phyloP scores from a whole-genome alignment of 2,888 invertebrate species.

The Papilio gigon region DNA sequence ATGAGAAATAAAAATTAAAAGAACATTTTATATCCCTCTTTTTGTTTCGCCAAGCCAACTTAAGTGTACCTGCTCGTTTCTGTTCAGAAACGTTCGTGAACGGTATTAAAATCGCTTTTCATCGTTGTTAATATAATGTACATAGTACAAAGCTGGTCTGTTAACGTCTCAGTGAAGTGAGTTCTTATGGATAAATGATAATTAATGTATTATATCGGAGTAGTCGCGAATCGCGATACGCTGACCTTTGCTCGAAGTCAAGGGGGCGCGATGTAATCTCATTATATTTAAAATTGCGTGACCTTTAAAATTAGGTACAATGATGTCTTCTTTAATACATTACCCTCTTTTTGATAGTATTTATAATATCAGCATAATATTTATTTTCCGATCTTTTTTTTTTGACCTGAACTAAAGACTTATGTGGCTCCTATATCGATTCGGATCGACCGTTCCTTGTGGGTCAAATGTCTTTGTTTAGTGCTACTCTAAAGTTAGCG shows the following conservation, averaged over 20 bases:
- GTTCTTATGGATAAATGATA: slow-evolving; percentile 16
- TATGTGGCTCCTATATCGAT: too few relatives aligned
- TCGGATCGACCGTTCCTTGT: too few relatives aligned
- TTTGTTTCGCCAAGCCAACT: slow-evolving; percentile 32
- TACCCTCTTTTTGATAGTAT: too few relatives aligned
- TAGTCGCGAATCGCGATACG: slow-evolving; percentile 1
- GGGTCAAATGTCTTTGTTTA: too few relatives aligned
- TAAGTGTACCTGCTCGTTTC: slow-evolving; percentile 41
- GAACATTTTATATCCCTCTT: slow-evolving; percentile 6
- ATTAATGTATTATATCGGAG: slow-evolving; percentile 26
- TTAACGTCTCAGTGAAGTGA: slow-evolving; percentile 41
- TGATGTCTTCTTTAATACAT: not conserved
- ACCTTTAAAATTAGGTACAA: slow-evolving; percentile 7
- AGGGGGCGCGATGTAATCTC: slow-evolving; percentile 22
- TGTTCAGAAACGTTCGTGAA: slow-evolving; percentile 40
- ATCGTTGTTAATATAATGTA: slow-evolving; percentile 41
- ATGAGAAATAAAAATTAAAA: not conserved
- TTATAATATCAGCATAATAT: too few relatives aligned
- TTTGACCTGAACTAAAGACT: too few relatives aligned
- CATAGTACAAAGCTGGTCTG: slow-evolving; percentile 35
- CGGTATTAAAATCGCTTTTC: slow-evolving; percentile 42
- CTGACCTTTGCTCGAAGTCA: slow-evolving; percentile 19
- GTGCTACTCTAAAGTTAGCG: too few relatives aligned
- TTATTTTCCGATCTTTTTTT: too few relatives aligned
- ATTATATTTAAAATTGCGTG: slow-evolving; percentile 1